Evolutionary conservation across 2,797 vertebrate genomes (phyloP).

Genomic region (Xiphorhynchus erythropygius): DNA sequence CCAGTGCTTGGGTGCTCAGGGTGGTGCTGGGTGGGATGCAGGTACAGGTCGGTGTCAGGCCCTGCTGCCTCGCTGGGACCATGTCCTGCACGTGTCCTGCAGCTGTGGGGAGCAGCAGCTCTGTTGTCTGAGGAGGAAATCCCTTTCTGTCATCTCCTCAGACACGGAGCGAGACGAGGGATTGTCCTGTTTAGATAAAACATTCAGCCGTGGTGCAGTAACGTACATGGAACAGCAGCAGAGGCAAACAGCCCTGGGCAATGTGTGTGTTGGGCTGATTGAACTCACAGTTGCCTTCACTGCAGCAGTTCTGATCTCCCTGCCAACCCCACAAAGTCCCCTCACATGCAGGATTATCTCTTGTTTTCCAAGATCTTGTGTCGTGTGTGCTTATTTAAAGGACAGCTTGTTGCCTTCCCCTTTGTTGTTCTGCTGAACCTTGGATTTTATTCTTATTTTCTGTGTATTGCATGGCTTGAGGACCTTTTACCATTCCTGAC

Average conservation of each 20-base stretch:
- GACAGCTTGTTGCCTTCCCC: neutral
- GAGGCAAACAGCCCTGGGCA: neutral
- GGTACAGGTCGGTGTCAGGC: fast-evolving
- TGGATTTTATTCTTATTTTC: neutral
- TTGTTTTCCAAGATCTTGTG: neutral
- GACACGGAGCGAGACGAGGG: neutral
- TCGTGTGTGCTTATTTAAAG: slow-evolving; percentile 1
- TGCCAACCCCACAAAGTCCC: neutral
- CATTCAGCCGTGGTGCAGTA: neutral
- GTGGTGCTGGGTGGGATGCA: fast-evolving
- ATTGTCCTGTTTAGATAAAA: neutral
- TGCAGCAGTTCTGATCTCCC: slow-evolving; percentile 27
- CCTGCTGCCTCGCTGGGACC: neutral
- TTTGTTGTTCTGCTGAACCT: slow-evolving; percentile 8
- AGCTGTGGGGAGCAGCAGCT: neutral
- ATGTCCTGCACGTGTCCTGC: neutral
- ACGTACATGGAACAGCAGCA: neutral
- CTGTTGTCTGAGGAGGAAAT: neutral
- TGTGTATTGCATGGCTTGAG: neutral
- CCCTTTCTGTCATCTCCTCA: neutral
- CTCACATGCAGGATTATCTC: slow-evolving; percentile 31
- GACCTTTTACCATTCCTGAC: neutral
- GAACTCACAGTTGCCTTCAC: neutral
- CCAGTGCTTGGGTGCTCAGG: fast-evolving
- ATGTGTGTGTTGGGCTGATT: neutral